Percentiles rank a stretch among this genome's conserved stretches.
phyloP scores from a whole-genome alignment of 1,140 invertebrate species.

The Temnothorax nylanderi region DNA sequence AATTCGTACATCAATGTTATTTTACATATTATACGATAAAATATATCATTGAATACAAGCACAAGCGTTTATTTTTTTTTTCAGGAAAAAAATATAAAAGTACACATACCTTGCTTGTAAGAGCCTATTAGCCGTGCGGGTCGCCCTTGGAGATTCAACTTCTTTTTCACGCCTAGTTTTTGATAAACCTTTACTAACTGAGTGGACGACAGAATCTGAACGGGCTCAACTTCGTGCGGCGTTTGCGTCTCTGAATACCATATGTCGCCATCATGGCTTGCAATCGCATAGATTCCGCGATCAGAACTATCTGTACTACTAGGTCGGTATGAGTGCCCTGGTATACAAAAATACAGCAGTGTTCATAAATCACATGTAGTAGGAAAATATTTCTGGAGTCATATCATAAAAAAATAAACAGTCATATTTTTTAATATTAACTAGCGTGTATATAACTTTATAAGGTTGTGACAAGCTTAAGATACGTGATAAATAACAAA shows the following conservation, averaged over 20 bases:
- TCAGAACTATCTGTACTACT: constrained; percentile 99
- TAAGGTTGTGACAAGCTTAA: constrained; percentile 15
- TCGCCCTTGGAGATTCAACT: constrained; percentile 95
- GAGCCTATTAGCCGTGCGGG: constrained; percentile 97
- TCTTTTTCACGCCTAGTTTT: constrained; percentile 96
- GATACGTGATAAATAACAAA: background rate
- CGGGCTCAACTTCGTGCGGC: constrained; percentile 98
- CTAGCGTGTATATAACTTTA: background rate
- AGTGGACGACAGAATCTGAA: constrained; percentile 98
- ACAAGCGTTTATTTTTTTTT: background rate
- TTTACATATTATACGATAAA: background rate
- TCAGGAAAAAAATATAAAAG: background rate
- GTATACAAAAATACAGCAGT: constrained; percentile 52
- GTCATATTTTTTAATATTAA: background rate
- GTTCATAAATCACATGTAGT: constrained; percentile 49
- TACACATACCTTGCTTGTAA: constrained; percentile 93
- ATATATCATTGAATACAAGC: background rate
- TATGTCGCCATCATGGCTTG: constrained; percentile 99
- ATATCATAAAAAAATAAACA: constrained; percentile 11
- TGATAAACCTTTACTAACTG: constrained; percentile 98
- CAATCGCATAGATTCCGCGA: constrained; percentile 98
- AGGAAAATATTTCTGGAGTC: constrained; percentile 5
- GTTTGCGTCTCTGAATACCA: constrained; percentile 99
- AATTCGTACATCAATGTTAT: background rate
- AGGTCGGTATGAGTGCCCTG: constrained; percentile 97